Percentiles rank a stretch among this genome's conserved stretches.
phyloP scores from a whole-genome alignment of 1,140 invertebrate genomes.

The Apolygus lucorum region DNA sequence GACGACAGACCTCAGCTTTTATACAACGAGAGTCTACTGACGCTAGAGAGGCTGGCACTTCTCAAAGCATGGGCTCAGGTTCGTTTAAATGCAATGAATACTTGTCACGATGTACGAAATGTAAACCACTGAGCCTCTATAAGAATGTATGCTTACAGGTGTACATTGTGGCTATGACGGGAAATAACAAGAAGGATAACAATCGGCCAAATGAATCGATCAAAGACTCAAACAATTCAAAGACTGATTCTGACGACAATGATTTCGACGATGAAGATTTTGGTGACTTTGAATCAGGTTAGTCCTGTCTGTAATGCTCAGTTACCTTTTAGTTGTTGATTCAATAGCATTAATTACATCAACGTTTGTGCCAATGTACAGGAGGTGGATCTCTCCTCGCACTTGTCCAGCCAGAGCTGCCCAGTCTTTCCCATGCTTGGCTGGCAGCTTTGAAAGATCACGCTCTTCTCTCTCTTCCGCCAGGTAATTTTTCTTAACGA shows the following conservation, averaged over 20 bases:
- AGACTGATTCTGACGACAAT: conserved; percentile 26
- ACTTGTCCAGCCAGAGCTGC: conserved; percentile 87
- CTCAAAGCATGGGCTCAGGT: conserved; percentile 98
- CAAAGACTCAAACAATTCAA: conserved; percentile 28
- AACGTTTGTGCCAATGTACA: neutral
- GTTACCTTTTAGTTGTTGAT: neutral
- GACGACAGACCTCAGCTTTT: conserved; percentile 56
- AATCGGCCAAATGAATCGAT: conserved; percentile 36
- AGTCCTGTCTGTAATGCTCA: neutral
- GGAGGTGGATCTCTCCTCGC: conserved; percentile 69
- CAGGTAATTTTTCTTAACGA: conserved; percentile 46
- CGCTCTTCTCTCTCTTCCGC: conserved; percentile 83
- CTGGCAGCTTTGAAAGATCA: conserved; percentile 88
- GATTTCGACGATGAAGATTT: conserved; percentile 52
- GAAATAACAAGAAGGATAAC: conserved; percentile 50
- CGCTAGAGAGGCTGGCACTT: conserved; percentile 92
- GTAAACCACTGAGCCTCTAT: too few species aligned
- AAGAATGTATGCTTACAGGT: conserved; percentile 59
- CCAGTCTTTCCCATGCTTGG: conserved; percentile 88
- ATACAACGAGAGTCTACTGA: conserved; percentile 94
- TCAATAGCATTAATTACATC: neutral
- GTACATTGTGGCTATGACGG: conserved; percentile 88
- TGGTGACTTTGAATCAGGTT: conserved; percentile 55
- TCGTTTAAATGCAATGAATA: conserved; percentile 33
- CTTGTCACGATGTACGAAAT: too few species aligned